A percentile compares a stretch with the other conserved stretches of the same genome.
phyloP scores from a whole-genome alignment of 1,140 invertebrate species.

The Drosophila insularis region DNA sequence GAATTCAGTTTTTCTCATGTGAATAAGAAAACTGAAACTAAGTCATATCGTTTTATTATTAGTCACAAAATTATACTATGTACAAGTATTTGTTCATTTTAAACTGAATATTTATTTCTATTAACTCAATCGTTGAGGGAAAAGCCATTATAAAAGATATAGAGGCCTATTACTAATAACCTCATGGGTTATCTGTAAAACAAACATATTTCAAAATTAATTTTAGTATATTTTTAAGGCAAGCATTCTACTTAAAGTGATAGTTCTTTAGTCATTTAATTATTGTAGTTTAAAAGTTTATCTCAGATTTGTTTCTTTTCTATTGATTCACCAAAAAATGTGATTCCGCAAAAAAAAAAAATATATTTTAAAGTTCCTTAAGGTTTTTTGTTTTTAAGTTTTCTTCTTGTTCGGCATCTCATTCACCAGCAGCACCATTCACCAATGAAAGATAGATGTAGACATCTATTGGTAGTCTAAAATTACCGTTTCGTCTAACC shows the following conservation, averaged over 20 bases:
- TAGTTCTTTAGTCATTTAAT: background rate
- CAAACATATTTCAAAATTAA: too few relatives aligned
- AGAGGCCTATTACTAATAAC: too few relatives aligned
- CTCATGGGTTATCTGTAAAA: too few relatives aligned
- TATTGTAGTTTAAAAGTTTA: background rate
- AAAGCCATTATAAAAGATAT: too few relatives aligned
- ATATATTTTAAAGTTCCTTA: too few relatives aligned
- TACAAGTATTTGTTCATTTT: background rate
- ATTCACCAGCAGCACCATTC: background rate
- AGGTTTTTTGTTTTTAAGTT: background rate
- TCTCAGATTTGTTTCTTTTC: background rate
- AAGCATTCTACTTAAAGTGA: background rate
- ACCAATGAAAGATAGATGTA: background rate
- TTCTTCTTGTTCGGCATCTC: background rate
- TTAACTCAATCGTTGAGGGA: too few relatives aligned
- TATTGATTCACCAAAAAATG: background rate
- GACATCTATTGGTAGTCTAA: conserved; percentile 20
- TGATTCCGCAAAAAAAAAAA: background rate
- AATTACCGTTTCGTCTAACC: conserved; percentile 55
- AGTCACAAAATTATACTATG: background rate
- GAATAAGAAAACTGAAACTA: background rate
- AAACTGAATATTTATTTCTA: background rate
- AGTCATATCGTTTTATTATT: background rate
- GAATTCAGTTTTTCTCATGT: background rate
- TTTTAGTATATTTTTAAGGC: too few relatives aligned